Percentiles rank a stretch among this genome's conserved stretches.
These are phyloP conservation scores for Alouatta palliata DNA, from an alignment of 2,113 vertebrate genomes.

Conservation along the genomic window DNA sequence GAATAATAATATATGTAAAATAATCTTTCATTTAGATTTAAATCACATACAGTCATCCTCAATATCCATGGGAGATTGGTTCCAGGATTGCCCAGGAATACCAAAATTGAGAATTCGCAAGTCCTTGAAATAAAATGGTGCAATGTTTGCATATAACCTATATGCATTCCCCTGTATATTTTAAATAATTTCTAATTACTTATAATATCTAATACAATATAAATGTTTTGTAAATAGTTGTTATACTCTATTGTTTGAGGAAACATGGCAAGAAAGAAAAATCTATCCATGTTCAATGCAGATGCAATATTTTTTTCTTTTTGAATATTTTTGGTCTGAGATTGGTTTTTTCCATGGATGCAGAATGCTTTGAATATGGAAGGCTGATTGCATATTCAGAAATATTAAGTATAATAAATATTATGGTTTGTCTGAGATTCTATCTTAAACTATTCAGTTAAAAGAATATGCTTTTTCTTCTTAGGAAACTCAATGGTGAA, in stretches of 20 bases:
- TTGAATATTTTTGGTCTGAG: not conserved
- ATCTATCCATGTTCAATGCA: not conserved
- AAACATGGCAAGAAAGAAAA: not conserved
- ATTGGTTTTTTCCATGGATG: not conserved
- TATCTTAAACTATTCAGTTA: not conserved
- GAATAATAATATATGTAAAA: not conserved
- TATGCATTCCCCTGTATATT: not conserved
- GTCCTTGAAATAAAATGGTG: not conserved
- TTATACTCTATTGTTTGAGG: not conserved
- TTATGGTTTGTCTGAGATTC: not conserved
- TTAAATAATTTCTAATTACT: not conserved
- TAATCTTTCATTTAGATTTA: constrained; percentile 23
- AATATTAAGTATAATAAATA: not conserved
- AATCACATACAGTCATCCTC: not conserved
- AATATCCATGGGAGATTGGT: not conserved
- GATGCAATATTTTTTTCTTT: not conserved
- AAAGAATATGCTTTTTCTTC: not conserved
- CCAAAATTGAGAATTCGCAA: not conserved
- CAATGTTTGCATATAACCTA: not conserved
- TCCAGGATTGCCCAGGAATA: not conserved
- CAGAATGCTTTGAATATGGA: not conserved
- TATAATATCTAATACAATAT: not conserved
- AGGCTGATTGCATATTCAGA: not conserved
- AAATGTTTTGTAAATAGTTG: not conserved
- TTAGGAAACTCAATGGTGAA: not conserved